A percentile compares a stretch with the other conserved stretches of the same genome.
phyloP scores from a whole-genome alignment of 1,140 invertebrate species.

The Cepaea nemoralis region DNA sequence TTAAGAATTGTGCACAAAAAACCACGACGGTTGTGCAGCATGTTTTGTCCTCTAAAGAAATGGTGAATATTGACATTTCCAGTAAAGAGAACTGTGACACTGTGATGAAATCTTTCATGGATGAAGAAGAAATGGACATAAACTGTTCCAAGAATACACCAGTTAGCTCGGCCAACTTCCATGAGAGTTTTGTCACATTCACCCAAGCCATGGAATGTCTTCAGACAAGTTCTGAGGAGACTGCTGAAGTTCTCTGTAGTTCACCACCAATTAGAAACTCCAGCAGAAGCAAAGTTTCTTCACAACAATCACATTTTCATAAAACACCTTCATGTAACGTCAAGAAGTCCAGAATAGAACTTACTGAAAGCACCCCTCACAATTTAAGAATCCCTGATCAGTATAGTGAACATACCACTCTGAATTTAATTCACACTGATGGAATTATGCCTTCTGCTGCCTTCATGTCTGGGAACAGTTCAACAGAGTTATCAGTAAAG shows the following conservation, averaged over 20 bases:
- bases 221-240: conserved; percentile 46
- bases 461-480: neutral
- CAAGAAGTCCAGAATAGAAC: neutral
- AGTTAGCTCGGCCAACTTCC: neutral
- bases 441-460: neutral
- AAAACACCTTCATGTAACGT: neutral
- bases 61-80: too few relatives aligned
- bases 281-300: neutral
- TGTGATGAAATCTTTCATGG: too few relatives aligned
- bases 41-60: neutral
- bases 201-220: conserved; percentile 59
- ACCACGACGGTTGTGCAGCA: neutral
- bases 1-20: neutral
- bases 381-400: neutral
- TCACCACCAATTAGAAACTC: neutral
- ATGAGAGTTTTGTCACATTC: conserved; percentile 49
- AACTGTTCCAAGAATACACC: neutral
- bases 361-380: neutral
- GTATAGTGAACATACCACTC: neutral
- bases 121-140: too few relatives aligned
- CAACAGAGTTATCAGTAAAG: neutral
- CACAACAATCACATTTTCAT: neutral
- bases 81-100: too few relatives aligned
- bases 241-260: neutral
- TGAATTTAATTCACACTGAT: neutral